Conservation (phyloP, 2,113 vertebrate genomes). For the Leptosomus discolor region DNA sequence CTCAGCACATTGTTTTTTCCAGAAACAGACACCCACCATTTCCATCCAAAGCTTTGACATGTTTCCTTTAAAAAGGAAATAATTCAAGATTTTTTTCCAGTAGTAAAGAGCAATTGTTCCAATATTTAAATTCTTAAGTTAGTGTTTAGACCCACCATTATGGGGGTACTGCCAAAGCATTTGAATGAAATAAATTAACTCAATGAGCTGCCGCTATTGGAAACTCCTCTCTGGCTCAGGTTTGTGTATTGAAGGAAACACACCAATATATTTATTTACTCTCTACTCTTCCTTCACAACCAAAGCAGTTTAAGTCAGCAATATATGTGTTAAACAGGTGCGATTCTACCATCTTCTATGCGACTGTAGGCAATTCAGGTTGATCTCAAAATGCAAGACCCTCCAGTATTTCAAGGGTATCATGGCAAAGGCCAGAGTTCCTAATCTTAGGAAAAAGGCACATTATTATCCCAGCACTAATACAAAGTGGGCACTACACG, state of each 20-base stretch:
- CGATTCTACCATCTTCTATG: not conserved
- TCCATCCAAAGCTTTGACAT: not conserved
- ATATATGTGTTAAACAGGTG: not conserved
- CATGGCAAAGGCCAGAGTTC: not conserved
- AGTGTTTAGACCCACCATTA: not conserved
- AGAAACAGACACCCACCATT: not conserved
- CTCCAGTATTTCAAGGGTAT: not conserved
- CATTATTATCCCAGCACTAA: not conserved
- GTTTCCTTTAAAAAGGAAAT: not conserved
- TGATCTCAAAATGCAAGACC: not conserved
- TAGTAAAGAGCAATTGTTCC: not conserved
- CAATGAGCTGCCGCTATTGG: not conserved
- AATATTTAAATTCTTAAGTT: not conserved
- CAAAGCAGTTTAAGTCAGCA: not conserved
- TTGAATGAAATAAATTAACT: not conserved
- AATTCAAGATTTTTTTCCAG: not conserved
- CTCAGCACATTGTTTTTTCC: not conserved
- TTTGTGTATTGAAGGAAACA: not conserved
- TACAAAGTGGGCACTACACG: rapidly evolving
- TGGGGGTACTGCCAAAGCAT: rapidly evolving
- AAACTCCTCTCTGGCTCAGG: not conserved
- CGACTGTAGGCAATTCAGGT: rapidly evolving
- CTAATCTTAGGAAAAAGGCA: not conserved
- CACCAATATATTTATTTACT: not conserved
- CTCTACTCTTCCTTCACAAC: not conserved